Base-by-base conservation (phyloP, 2,888 invertebrate species). In the Nemurella pictetii region DNA sequence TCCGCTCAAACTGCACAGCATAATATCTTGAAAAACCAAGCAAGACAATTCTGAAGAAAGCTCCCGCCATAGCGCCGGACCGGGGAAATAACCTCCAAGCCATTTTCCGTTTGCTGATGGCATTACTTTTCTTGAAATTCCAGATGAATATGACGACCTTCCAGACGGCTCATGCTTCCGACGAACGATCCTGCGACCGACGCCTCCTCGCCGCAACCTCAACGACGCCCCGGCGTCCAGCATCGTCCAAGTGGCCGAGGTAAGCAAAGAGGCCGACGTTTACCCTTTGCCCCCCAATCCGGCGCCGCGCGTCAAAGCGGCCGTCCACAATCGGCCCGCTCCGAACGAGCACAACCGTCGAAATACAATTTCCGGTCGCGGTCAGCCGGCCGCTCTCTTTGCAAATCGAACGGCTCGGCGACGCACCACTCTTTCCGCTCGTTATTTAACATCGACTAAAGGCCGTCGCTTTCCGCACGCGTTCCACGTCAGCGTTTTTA, bases 121-220 rank as follows among this genome's bases (percentile, higher is more conserved):
- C 55, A 55, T 55, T 20, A 55, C 9, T 55, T 55, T 55, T 55
- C 5, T 55, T 55, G 9, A 55, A 55, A n/a, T 78, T 78, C 9
- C 87, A 87, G 88, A 87, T 35, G 87, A 83, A 85, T 86, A 84
- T 74, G 87, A 87, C 32, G 88, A 88, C 55, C 85, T 88, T 0
- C 88, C 88, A 7, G 88, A 88, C 85, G 88, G 88, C 5, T 88
- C 88, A 1, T 88, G 88, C 85, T 88, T 88, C 86, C 86, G 88
- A n/a, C 83, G 88, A 28, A 87, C 88, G 0, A 86, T 87, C 3
- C 84, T 85, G 26, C 80, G 86, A 20, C 84, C 84, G 9, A 83
- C 86, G 26, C 84, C 85, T 28, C 82, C 35, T 28, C 86, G 87
- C 15, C 86, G 86, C 72, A 87, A 87, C 78, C 87, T 88, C 85